Evolutionary conservation across 64 coral and sea anemone species (phyloP).

Genomic region (Montipora efflorescens): DNA sequence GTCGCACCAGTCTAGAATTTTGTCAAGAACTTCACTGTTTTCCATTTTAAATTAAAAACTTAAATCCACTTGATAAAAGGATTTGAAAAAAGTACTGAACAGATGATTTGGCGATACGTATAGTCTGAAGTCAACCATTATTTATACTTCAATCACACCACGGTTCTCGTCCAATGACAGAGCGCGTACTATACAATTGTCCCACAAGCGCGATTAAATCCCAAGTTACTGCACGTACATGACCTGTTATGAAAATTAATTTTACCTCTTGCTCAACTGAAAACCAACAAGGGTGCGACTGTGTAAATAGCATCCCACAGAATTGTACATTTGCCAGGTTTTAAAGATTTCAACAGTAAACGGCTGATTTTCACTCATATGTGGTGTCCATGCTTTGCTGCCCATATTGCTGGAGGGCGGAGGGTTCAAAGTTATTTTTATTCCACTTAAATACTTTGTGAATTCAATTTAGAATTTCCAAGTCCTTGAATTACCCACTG

Average conservation of each 20-base stretch:
- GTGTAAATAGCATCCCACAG: neutral
- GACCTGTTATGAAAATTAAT: neutral
- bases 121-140: neutral
- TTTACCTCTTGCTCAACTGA: neutral
- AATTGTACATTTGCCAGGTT: constrained; percentile 4
- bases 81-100: too few species aligned
- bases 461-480: neutral
- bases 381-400: too few species aligned
- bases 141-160: neutral
- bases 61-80: too few species aligned
- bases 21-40: too few species aligned
- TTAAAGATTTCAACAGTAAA: constrained; percentile 6
- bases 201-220: neutral
- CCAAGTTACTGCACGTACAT: neutral
- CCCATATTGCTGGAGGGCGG: too few species aligned
- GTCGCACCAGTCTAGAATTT: too few species aligned
- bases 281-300: neutral
- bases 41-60: too few species aligned
- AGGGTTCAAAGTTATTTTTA: too few species aligned
- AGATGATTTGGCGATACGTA: neutral
- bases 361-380: neutral
- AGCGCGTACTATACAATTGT: neutral
- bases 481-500: neutral
- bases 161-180: constrained; percentile 10
- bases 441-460: too few species aligned